Evolutionary conservation across 2,797 vertebrate genomes (phyloP).

Genomic region (Tokudaia tokunoshimensis): DNA sequence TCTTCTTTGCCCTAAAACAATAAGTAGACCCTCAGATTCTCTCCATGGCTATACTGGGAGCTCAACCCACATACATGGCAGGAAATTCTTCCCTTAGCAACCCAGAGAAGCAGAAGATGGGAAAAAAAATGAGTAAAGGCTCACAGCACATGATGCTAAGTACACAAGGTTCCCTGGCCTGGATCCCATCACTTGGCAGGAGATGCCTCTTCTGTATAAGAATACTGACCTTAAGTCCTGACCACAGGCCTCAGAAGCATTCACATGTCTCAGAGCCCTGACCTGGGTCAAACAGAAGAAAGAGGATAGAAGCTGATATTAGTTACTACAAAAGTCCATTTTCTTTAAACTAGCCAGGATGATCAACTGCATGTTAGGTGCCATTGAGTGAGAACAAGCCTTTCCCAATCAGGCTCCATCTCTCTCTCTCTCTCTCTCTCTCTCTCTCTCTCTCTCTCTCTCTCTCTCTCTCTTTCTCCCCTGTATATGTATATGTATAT

Average conservation of each 20-base stretch:
- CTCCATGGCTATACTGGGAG: background rate
- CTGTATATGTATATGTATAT: too few relatives aligned
- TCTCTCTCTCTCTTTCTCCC: too few relatives aligned
- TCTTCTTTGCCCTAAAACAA: background rate
- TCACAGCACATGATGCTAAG: background rate
- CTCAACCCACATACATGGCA: rapidly evolving
- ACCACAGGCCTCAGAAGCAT: background rate
- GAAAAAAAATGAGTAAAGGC: too few relatives aligned
- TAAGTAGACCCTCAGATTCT: background rate
- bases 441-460: too few relatives aligned
- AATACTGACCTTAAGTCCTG: too few relatives aligned
- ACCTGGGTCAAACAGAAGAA: background rate
- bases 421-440: background rate
- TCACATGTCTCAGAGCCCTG: background rate
- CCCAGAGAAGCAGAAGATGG: background rate
- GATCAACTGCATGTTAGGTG: background rate
- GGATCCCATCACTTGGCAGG: background rate
- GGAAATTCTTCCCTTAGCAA: too few relatives aligned
- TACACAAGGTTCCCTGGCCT: background rate
- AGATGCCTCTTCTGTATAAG: background rate
- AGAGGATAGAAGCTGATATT: background rate
- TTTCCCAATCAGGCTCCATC: background rate
- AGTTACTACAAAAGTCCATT: background rate
- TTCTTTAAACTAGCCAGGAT: background rate
- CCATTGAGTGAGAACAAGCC: background rate